Base-by-base conservation (phyloP, 2,113 vertebrate genomes). In the Ptilonorhynchus violaceus region DNA sequence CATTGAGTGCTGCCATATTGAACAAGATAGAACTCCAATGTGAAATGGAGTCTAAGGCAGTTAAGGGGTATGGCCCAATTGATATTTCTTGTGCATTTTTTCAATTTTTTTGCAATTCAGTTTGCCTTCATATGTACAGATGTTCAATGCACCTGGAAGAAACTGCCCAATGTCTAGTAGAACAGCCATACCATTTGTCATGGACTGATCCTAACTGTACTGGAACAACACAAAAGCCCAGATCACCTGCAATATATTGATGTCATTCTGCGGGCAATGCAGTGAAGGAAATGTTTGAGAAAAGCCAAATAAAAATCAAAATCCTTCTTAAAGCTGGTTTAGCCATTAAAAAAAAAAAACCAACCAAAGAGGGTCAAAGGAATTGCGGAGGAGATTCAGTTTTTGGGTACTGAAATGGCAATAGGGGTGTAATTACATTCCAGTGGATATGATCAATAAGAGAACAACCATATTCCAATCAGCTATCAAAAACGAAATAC, bases 311-410 rank as follows among this genome's bases (percentile, higher is more conserved):
- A 68, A 28, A 24, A 50, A 39, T 19, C 9, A 9, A 50, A 79
- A 68, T 85, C 56, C 0, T 50, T 69, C 28, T 35, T 7, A 68
- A 68, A 50, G 21, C 18, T 50, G 17, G 49, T 42, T 64, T 73
- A 31, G 21, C 14, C 8, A 42, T 27, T 2, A 41, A 72, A 33
- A 41, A 41, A 72, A 33, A 41, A 27, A 53, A 3, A 1, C 6
- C 24, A n/a, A n/a, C 9, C 20, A n/a, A 10, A 5, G 0, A 6
- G 5, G 5, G 6, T 53, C 15, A 50, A 74, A 41, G 25, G 8
- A 52, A 5, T 6, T 58, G 4, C 19, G 52, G 6, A 75, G 12
- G 5, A 42, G 11, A 64, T 64, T 9, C 13, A 58, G 11, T 6
- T 63, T 31, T 68, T 9, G 25, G 4, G 13, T 46, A 52, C 10